Conservation (phyloP, 1,140 invertebrate species). For the Brachionus rotundiformis region DNA sequence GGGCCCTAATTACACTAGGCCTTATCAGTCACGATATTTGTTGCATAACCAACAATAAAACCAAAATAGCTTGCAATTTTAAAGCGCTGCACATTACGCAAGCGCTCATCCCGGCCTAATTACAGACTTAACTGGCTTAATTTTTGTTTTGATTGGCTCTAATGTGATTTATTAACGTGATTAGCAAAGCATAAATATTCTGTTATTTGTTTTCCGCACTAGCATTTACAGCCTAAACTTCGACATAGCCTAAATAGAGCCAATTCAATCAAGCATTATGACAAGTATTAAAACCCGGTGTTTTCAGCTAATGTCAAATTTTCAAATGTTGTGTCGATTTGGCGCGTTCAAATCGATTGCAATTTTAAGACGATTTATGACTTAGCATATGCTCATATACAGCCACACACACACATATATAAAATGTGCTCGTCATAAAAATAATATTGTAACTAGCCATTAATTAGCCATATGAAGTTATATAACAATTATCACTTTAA, state of each 20-base stretch:
- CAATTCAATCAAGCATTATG: slow-evolving; percentile 40
- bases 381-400: background rate
- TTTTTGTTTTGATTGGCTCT: background rate
- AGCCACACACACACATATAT: background rate
- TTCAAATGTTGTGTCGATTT: background rate
- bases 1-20: background rate
- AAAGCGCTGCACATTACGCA: background rate
- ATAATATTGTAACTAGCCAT: background rate
- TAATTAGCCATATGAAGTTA: slow-evolving; percentile 41
- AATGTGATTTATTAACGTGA: slow-evolving; percentile 39
- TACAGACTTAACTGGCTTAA: background rate
- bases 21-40: slow-evolving; percentile 23
- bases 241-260: slow-evolving; percentile 31
- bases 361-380: slow-evolving; percentile 37
- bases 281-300: slow-evolving; percentile 36
- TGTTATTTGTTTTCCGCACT: slow-evolving; percentile 45
- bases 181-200: slow-evolving; percentile 44
- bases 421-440: slow-evolving; percentile 18
- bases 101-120: background rate
- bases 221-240: slow-evolving; percentile 40
- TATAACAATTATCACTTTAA: slow-evolving; percentile 50
- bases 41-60: background rate
- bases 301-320: slow-evolving; percentile 35
- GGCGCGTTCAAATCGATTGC: slow-evolving; percentile 12
- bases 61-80: no score